Base-by-base conservation (phyloP, 1,140 invertebrate species). In the Ephestia elutella region DNA sequence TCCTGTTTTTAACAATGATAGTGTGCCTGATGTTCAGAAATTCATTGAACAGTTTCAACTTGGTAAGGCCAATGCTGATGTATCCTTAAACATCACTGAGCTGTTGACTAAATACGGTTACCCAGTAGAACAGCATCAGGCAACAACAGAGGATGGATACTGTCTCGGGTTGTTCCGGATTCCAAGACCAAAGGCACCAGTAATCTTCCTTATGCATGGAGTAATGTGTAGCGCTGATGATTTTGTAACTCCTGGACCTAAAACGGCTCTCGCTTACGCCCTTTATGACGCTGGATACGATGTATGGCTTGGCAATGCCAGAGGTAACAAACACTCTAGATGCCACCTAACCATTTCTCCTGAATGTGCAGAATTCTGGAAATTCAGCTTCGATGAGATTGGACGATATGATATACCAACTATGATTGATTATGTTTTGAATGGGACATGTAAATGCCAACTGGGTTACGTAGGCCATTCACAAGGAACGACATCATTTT, bases 151-250 rank as follows among this genome's bases (percentile, higher is more conserved):
- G 9, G 49, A 50, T 21, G 18, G 13, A 21, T 50, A 50, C 49
- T 21, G 18, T 10, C 17, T 50, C 19, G 21, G 18, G 9, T 8
- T 50, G 19, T 50, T 50, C 21, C 49, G 49, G 19, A 50, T 50
- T 50, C 49, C 49, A 21, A 20, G 19, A 10, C 18, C 18, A 8
- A 11, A 11, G 2, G 18, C 18, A 50, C 49, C 49, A 2, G 18
- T 21, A 11, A 8, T 50, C 3, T 50, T 50, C 10, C 49, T 50
- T 10, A 50, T 50, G 49, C 49, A 50, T 50, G 49, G 49, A 50
- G 5, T 50, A 3, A 3, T 21, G 5, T 21, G 49, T 19, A 50
- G 49, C 20, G 20, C 49, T 21, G 49, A 50, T 21, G 49, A 50
- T 19, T 50, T 7, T 4, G 5, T 50, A 7, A 50, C 18, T 19